Base-by-base conservation (phyloP, 2,888 invertebrate genomes). In the Papilio elwesi region DNA sequence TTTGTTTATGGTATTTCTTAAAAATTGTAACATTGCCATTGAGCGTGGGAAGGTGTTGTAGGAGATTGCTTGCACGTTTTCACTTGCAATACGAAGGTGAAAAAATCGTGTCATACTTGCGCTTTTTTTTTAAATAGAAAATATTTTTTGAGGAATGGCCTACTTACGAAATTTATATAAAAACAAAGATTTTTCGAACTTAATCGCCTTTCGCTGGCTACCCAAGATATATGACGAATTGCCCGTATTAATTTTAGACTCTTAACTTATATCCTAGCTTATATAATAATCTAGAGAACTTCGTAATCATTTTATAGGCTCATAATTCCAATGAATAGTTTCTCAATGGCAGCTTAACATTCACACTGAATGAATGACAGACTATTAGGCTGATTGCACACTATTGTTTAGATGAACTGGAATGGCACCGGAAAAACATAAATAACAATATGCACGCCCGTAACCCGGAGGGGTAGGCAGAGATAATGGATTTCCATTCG, bases 291-390 rank as follows among this genome's bases (percentile, higher is more conserved):
- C n/a, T 15, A 8, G 36, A n/a, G 65, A 49, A 36, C 64, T 48
- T 64, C 47, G 53, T 70, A 70, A 70, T 53, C 48, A 16, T 55
- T 47, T 43, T 55, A 47, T n/a, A 36, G 47, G 38, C 43, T 36
- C 55, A 9, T 16, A 49, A 38, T 48, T 53, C 6, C 65, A 70
- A 65, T 51, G 70, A 15, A 48, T 64, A 36, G 38, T 65, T 55
- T 65, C 65, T 66, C 71, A 66, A 59, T 71, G 71, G 57, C 36
- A 57, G 51, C 49, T 48, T 48, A 57, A 16, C 26, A 66, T 59
- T 57, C 57, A 59, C 59, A n/a, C 47, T 16, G 63, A 71, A 48
- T 71, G 38, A 55, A 48, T 51, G 71, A 71, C 66, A 65, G 71
- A 16, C 12, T 49, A 13, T 70, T 66, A 71, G 66, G 71, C 59